Evolutionary conservation across 53 echinoderm and acorn worm genomes (phyloP).

Genomic region (Echinarachnius parma): DNA sequence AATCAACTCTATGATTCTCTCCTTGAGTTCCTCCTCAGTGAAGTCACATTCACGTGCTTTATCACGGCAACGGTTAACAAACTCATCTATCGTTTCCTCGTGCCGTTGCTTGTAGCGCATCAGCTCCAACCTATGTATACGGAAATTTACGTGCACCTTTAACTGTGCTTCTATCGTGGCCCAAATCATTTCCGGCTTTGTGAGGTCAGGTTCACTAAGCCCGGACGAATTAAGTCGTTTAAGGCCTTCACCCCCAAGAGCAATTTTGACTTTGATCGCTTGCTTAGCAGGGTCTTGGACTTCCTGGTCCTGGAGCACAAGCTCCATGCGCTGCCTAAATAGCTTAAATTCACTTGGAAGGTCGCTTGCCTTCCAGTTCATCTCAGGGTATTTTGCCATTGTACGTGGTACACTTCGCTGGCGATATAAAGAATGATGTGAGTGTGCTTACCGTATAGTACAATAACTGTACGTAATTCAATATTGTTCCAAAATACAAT

Average conservation of each 20-base stretch:
- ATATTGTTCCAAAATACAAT: too few relatives aligned
- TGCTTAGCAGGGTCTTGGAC: too few relatives aligned
- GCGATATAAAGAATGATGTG: too few relatives aligned
- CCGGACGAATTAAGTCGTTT: slow-evolving; percentile 53
- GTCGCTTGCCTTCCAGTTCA: too few relatives aligned
- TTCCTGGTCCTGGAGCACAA: too few relatives aligned
- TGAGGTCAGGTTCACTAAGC: slow-evolving; percentile 40
- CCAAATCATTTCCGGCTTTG: slow-evolving; percentile 52
- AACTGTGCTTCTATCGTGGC: slow-evolving; percentile 51
- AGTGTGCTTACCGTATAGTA: too few relatives aligned
- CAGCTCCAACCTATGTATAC: slow-evolving; percentile 55
- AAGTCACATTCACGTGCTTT: slow-evolving; percentile 58
- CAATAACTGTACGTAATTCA: too few relatives aligned
- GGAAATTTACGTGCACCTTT: slow-evolving; percentile 53
- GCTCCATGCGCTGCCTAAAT: too few relatives aligned
- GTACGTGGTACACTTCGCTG: too few relatives aligned
- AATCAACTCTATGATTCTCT: slow-evolving; percentile 52
- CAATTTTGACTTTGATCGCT: too few relatives aligned
- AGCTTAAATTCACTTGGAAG: too few relatives aligned
- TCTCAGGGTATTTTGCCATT: too few relatives aligned
- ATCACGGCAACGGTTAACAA: slow-evolving; percentile 48
- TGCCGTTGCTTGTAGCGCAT: slow-evolving; percentile 42
- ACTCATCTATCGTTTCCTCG: slow-evolving; percentile 51
- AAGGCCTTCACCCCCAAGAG: slow-evolving; percentile 59
- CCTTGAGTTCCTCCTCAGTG: slow-evolving; percentile 25